Conservation (phyloP, 1,140 invertebrate genomes). For the Caerostris extrusa region DNA sequence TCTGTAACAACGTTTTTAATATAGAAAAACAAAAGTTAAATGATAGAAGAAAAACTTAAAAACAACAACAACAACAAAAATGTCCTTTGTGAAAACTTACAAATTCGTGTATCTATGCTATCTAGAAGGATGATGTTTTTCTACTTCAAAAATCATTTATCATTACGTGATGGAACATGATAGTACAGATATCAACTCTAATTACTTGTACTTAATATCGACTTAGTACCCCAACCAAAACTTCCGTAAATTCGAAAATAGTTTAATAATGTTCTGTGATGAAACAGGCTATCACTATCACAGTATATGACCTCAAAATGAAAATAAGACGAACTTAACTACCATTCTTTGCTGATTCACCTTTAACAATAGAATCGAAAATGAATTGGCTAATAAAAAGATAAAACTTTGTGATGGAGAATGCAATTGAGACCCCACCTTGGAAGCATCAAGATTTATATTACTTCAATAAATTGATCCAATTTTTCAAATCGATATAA, state of each 20-base stretch:
- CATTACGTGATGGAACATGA: not conserved
- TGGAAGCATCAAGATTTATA: not conserved
- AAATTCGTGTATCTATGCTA: not conserved
- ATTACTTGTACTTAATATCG: not conserved
- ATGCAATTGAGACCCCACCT: not conserved
- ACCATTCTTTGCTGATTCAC: constrained; percentile 39
- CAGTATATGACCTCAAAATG: not conserved
- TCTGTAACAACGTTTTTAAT: no score
- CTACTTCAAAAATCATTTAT: not conserved
- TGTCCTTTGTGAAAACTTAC: not conserved
- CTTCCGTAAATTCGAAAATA: not conserved
- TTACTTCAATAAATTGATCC: not conserved
- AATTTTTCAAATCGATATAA: no score
- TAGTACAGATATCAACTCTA: not conserved
- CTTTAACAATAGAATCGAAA: not conserved
- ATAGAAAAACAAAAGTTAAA: no score
- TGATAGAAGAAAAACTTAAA: no score
- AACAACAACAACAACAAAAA: no score
- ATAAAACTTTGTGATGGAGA: not conserved
- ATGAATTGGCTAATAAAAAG: constrained; percentile 15
- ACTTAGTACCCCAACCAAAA: not conserved
- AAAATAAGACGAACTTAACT: constrained; percentile 11
- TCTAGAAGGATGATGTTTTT: not conserved
- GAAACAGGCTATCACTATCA: not conserved
- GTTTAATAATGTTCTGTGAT: not conserved